Evolutionary conservation across 2,888 invertebrate genomes (phyloP), one percentile per base, ranked within the genome.

Genomic region (Epinotia brunnichana): DNA sequence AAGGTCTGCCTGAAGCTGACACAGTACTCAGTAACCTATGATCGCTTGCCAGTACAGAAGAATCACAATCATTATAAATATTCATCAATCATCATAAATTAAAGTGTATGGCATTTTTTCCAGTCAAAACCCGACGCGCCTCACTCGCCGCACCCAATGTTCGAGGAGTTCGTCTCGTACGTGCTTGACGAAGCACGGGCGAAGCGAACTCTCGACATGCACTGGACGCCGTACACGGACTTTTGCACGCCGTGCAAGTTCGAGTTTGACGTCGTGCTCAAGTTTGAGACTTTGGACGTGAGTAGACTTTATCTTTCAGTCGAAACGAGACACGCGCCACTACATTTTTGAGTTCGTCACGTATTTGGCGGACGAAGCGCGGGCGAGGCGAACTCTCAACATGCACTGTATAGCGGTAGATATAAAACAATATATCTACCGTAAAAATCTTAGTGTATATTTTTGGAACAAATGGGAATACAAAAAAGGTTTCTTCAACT

Each of bases 161-260:
- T 97, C 83, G 95, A 96, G 57, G 97, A 97, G 89, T 97, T 97
- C 78, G 95, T 97, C 0, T 92, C 95, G 67, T 97, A 97, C 91
- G 94, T 97, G 19, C 85, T 97, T 75, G 96, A 97, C 82, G 95
- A 96, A 76, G 94, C 95, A 74, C 94, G 92, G 74, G 93, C 92
- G 7, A 95, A 95, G 44, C 92, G 95, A 63, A 90, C 94, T 3
- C 91, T 97, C 77, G 97, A 97, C 85, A 97, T 97, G 97, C 97
- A 97, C 85, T 97, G 97, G 96, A 96, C 96, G n/a, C 97, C 97
- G 0, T 95, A 97, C 78, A 95, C 96, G 0, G 95, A 95, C 81
- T 97, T 97, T 86, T 97, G 97, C 85, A 97, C 97, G 44, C 97
- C 97, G 0, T 97, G 97, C 88, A 95, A 96, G 90, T 96, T 97